Percentiles rank a stretch among this genome's conserved stretches.
phyloP scores from a whole-genome alignment of 2,797 vertebrate genomes.

The Paramormyrops hopkinsi region DNA sequence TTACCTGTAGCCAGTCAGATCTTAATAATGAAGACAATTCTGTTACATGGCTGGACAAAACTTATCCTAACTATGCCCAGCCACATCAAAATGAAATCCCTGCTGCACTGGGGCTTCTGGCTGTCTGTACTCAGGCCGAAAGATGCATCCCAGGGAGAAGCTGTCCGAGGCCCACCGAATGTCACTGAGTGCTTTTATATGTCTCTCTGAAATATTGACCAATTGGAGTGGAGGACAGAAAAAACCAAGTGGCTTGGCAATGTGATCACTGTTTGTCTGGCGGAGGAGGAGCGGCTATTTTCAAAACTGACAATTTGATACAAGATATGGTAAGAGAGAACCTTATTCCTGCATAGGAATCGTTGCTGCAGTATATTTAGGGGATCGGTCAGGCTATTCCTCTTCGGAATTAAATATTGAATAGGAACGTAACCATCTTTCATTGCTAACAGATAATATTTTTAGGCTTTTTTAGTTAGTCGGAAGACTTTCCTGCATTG shows the following conservation, averaged over 20 bases:
- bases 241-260: not conserved
- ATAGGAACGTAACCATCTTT: not conserved
- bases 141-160: not conserved
- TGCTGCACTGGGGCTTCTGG: not conserved
- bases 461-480: not conserved
- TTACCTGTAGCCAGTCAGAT: not conserved
- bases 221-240: not conserved
- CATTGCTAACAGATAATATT: not conserved
- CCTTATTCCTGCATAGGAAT: not conserved
- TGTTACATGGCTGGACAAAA: not conserved
- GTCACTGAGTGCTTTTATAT: not conserved
- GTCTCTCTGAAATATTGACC: not conserved
- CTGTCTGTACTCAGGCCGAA: not conserved
- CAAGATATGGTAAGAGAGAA: not conserved
- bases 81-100: not conserved
- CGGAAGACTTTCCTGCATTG: not conserved
- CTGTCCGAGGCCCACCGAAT: not conserved
- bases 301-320: not conserved
- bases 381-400: not conserved
- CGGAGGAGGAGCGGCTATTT: not conserved
- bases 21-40: not conserved
- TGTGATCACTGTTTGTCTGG: not conserved
- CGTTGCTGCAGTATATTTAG: not conserved
- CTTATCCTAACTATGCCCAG: not conserved
- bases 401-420: not conserved